Evolutionary conservation across 1,140 invertebrate genomes (phyloP), one percentile per base, ranked within the genome.

Genomic region (Brevipalpus yothersi): DNA sequence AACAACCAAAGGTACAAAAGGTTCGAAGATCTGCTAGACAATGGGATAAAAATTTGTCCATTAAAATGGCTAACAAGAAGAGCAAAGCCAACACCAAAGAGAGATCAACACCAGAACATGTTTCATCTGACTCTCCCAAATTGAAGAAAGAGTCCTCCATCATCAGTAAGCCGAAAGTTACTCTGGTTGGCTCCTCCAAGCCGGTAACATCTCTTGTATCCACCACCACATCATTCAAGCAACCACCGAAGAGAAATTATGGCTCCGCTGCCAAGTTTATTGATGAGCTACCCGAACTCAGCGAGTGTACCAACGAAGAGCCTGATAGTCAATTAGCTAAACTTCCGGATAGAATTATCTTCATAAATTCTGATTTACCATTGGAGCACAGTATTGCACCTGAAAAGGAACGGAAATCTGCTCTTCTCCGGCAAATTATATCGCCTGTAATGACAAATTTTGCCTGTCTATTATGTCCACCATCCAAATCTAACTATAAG

Each of bases 321-420:
- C 41, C 45, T 13, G 55, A 62, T 23, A 54, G 61, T 51, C 61
- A 64, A 58, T 57, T 65, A 40, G 56, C 60, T 31, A 66, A 64
- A 17, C 49, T 67, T 1, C 67, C 67, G 0, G 67, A 67, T 58
- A 63, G 63, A n/a, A 62, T 67, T 15, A 58, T 67, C 41, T 57
- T 67, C 19, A 58, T 67, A 42, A 64, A 67, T 61, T 65, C 65
- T 54, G 67, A 67, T 56, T 53, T 67, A 21, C 67, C 67, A 13
- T 41, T 67, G 3, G 47, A 57, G 31, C 60, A 67, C 57, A 62
- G 65, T 49, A 56, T 66, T 41, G 63, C 62, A 21, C 53, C 59
- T 43, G 66, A 64, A 8, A 62, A 63, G 11, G 43, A 65, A 19
- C 56, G 61, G 17, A 64, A 64, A 23, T 59, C 63, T 57, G 67